Evolutionary conservation across 2,113 vertebrate genomes (phyloP), one percentile per base, ranked within the genome.

Genomic region (Dromiciops gliroides): DNA sequence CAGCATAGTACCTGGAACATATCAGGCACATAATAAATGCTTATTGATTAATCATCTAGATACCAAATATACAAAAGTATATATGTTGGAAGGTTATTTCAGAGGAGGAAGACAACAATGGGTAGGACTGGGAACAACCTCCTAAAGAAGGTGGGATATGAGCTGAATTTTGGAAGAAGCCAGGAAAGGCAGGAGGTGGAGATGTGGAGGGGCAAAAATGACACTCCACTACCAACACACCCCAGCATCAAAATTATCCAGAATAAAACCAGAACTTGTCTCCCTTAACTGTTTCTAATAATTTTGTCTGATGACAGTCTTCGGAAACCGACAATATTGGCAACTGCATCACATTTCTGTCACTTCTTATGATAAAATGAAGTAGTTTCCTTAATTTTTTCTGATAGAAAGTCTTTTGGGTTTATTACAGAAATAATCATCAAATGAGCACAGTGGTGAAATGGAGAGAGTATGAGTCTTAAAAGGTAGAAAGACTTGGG

Each of bases 351-450:
- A 91, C 90, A 19, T 75, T 14, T 12, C 60, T 53, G 22, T 67
- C 51, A 92, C 53, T 94, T 95, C 92, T 47, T 93, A 44, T 95
- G 93, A 94, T 44, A 83, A 93, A 94, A 90, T 94, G 92, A 90
- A 88, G 88, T 49, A 95, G 75, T 95, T 94, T 95, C 60, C 91
- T 96, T 94, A 95, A 92, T 89, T 94, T 60, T 48, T 90, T 56
- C 90, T 94, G 89, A 96, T 95, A 90, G 88, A 94, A 31, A 90
- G 93, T 90, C 92, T 94, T 94, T 89, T 90, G 91, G 37, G 50
- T 28, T 93, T 95, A 94, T 95, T 95, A 97, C 94, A 95, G 92
- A 96, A 96, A 75, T 53, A 94, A 92, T 95, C 60, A 51, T 75
- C 67, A n/a, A 75, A 44, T 2, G 7, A n/a, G 37, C 37, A 67